A percentile compares a stretch with the other conserved stretches of the same genome.
Conservation (phyloP, 2,888 invertebrate species). For the Himalopsyche japonica region DNA sequence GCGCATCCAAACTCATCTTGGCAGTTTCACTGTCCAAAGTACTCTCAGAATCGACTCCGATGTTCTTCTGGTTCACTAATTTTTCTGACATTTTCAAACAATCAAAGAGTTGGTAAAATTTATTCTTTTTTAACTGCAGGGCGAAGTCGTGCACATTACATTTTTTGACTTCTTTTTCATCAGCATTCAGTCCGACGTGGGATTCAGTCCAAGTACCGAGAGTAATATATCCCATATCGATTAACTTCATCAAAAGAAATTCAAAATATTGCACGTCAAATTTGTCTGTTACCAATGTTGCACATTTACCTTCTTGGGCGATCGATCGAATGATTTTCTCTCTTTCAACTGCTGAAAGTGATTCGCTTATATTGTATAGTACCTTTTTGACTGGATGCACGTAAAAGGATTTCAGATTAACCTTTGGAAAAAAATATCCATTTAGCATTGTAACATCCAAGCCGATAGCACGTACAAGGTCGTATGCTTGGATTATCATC, state of each 20-base stretch:
- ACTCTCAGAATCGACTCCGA: too few relatives aligned
- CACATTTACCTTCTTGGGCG: not conserved
- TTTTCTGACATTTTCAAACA: not conserved
- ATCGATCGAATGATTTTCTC: not conserved
- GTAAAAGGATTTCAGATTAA: not conserved
- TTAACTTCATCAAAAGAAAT: not conserved
- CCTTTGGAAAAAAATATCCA: not conserved
- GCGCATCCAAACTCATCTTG: not conserved
- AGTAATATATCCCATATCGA: not conserved
- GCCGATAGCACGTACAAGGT: not conserved
- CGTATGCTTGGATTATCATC: not conserved
- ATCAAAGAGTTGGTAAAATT: not conserved
- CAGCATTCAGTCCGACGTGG: not conserved
- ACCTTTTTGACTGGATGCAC: not conserved
- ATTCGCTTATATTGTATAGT: not conserved
- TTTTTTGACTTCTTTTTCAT: not conserved
- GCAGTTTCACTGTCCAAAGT: not conserved
- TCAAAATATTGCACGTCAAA: not conserved
- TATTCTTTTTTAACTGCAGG: not conserved
- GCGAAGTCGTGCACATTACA: not conserved
- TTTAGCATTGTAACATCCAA: not conserved
- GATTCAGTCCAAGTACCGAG: not conserved
- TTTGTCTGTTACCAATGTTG: not conserved
- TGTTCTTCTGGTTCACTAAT: not conserved
- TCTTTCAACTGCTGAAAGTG: not conserved